phyloP scores from a whole-genome alignment of 2,888 invertebrate species.

The Galerucella pusilla region DNA sequence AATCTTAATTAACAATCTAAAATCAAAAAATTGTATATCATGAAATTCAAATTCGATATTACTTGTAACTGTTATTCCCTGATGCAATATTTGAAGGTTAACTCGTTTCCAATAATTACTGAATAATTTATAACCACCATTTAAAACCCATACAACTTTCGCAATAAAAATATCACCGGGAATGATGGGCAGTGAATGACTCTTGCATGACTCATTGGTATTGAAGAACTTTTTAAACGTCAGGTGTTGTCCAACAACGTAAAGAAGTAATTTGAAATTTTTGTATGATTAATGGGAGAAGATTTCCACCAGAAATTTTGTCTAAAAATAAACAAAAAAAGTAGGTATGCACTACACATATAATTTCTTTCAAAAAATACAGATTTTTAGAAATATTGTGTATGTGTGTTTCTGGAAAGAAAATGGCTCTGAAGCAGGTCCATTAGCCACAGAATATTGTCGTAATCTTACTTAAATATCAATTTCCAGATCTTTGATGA shows the following conservation, averaged over 20 bases:
- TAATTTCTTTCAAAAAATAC: too few species aligned
- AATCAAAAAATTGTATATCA: neutral
- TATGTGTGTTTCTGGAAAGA: too few species aligned
- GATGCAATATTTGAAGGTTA: constrained; percentile 4
- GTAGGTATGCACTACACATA: too few species aligned
- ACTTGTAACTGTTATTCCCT: constrained; percentile 1
- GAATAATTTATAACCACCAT: neutral
- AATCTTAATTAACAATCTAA: neutral
- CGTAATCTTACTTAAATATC: too few species aligned
- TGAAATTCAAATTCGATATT: neutral
- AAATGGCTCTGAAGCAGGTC: too few species aligned
- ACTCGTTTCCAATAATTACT: neutral
- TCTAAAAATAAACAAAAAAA: too few species aligned
- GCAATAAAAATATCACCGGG: neutral
- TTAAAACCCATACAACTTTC: neutral
- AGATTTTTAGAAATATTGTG: too few species aligned
- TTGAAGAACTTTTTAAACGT: neutral
- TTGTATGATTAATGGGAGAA: neutral
- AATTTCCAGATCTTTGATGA: too few species aligned
- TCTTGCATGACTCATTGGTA: neutral
- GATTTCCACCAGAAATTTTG: neutral
- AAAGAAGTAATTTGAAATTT: neutral
- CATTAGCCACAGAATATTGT: too few species aligned
- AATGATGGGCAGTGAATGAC: neutral
- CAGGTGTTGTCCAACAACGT: neutral